A percentile compares a stretch with the other conserved stretches of the same genome.
These are phyloP conservation scores for Pterocles burchelli DNA, from an alignment of 2,113 vertebrate species.

Conservation along the genomic window DNA sequence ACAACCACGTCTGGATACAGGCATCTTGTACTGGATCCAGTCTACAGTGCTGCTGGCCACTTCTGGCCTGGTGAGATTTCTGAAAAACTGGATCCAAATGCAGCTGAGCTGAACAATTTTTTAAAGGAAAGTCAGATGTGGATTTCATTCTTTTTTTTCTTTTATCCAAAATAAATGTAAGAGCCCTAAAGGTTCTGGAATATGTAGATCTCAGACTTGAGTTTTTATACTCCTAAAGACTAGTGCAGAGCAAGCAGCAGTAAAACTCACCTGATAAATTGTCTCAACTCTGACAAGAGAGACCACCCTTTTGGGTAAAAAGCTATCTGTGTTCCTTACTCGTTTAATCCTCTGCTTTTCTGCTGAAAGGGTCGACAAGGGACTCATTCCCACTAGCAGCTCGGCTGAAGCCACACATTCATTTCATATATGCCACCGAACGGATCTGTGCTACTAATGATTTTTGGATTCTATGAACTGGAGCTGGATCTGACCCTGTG, in stretches of 20 bases:
- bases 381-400: background rate
- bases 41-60: background rate
- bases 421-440: background rate
- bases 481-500: background rate
- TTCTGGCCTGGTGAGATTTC: background rate
- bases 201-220: background rate
- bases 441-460: background rate
- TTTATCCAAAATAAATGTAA: background rate
- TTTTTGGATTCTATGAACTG: constrained; percentile 11
- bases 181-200: background rate
- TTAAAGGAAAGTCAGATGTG: background rate
- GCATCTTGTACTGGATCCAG: background rate
- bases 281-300: background rate
- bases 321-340: background rate
- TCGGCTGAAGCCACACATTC: background rate
- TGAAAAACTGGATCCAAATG: background rate
- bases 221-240: background rate
- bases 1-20: background rate
- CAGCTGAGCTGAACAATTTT: background rate
- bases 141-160: background rate
- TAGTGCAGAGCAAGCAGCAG: background rate
- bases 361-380: background rate
- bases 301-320: background rate
- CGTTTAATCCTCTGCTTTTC: constrained; percentile 18
- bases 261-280: background rate